Evolutionary conservation across 2,888 invertebrate species (phyloP).

Genomic region (Craniophora ligustri): DNA sequence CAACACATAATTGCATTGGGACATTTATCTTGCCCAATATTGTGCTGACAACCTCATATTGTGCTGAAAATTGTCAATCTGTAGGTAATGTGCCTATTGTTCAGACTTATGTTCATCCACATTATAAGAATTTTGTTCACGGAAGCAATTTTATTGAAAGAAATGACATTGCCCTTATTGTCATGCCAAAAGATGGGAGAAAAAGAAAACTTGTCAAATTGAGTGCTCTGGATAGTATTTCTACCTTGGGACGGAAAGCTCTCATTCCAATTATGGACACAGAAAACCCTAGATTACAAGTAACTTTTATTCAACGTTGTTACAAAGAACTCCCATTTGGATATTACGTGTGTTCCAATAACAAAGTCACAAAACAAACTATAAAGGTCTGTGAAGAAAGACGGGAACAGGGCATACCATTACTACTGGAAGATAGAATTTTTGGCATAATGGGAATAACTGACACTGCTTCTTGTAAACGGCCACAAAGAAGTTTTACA

Average conservation of each 20-base stretch:
- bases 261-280: slow-evolving; percentile 56
- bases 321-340: slow-evolving; percentile 29
- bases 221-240: slow-evolving; percentile 56
- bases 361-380: slow-evolving; percentile 29
- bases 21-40: slow-evolving; percentile 62
- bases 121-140: slow-evolving; percentile 39
- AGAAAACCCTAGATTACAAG: slow-evolving; percentile 45
- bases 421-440: slow-evolving; percentile 63
- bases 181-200: slow-evolving; percentile 13
- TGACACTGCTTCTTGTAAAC: slow-evolving; percentile 42
- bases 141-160: slow-evolving; percentile 14
- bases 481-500: slow-evolving; percentile 56
- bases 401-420: slow-evolving; percentile 65
- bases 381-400: slow-evolving; percentile 40
- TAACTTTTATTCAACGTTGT: slow-evolving; percentile 62
- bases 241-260: slow-evolving; percentile 59
- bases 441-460: slow-evolving; percentile 57
- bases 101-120: slow-evolving; percentile 43
- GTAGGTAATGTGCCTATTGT: slow-evolving; percentile 47
- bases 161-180: slow-evolving; percentile 54
- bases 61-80: slow-evolving; percentile 66
- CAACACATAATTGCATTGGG: slow-evolving; percentile 65
- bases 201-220: slow-evolving; percentile 50
- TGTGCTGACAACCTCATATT: slow-evolving; percentile 66
- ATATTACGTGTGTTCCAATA: slow-evolving; percentile 65